Percentiles rank a stretch among this genome's conserved stretches.
Evolutionary conservation across 2,113 vertebrate genomes (phyloP).

Genomic region (Ammodramus savannarum): DNA sequence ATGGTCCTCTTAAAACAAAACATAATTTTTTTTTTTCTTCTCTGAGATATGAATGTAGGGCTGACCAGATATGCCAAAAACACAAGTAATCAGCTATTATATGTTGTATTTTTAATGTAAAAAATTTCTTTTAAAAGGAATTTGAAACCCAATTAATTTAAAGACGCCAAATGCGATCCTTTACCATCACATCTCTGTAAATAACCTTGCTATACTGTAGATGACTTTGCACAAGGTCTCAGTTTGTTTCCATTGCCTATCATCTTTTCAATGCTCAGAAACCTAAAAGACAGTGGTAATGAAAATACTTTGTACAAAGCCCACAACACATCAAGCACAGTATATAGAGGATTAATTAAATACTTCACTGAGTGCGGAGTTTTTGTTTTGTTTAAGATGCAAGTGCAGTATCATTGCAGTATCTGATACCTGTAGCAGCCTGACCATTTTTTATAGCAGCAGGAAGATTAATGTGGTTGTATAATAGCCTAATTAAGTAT

Average conservation of each 20-base stretch:
- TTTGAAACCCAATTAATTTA: not conserved
- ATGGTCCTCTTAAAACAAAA: rapidly evolving
- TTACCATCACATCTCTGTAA: not conserved
- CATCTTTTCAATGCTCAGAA: not conserved
- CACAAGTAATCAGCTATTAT: not conserved
- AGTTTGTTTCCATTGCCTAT: not conserved
- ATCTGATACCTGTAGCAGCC: constrained; percentile 30
- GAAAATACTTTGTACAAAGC: not conserved
- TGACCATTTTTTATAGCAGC: constrained; percentile 49
- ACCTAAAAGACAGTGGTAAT: not conserved
- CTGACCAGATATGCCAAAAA: not conserved
- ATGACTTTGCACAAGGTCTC: not conserved
- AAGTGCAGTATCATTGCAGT: not conserved
- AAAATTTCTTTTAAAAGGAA: not conserved
- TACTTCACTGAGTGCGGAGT: not conserved
- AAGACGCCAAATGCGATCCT: not conserved
- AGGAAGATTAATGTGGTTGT: constrained; percentile 63
- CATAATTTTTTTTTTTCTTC: not conserved
- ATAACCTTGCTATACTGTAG: not conserved
- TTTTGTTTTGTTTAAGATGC: not conserved
- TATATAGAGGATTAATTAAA: not conserved
- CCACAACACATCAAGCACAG: not conserved
- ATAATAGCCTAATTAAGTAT: constrained; percentile 61
- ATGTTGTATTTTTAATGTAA: not conserved
- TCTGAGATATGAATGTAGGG: not conserved